Evolutionary conservation across 2,113 vertebrate genomes (phyloP), one percentile per base, ranked within the genome.

Genomic region (Columbina picui): DNA sequence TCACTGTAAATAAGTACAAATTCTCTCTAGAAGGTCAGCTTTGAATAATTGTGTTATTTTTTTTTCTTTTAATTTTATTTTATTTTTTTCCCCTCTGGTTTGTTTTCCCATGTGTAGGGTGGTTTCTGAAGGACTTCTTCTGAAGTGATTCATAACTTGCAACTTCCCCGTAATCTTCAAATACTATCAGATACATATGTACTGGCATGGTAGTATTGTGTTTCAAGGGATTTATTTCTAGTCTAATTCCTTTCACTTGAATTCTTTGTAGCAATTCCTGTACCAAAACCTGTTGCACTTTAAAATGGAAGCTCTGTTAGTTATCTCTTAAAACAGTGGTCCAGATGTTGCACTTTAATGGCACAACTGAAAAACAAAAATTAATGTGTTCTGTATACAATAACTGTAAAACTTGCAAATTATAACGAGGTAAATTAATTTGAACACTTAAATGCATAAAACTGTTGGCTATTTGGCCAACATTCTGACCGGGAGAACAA

Each of bases 271-370:
- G 87, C 29, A 70, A 52, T 91, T 91, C 16, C n/a, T 91, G 32
- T 89, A 73, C 29, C 57, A 52, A 89, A 87, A 63, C 21, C 29
- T 81, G 15, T 74, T 95, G 78, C 90, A 93, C 89, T 93, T 96
- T 53, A 89, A 83, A 86, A 65, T 83, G 34, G 18, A 96, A 82
- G 21, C 43, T 93, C 22, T 85, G 16, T 47, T 86, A 68, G 34
- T 83, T 85, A 13, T 5, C 12, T 93, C 32, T 68, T 81, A 43
- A 84, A 87, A 73, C 41, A 64, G 32, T 64, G 47, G 26, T 78
- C 53, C 10, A 34, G 41, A n/a, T 56, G 23, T 63, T 86, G 75
- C 53, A 20, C 45, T 86, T 9, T 74, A 52, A 8, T 76, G 56
- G 32, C 36, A 83, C 36, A 59, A 36, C 1, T 53, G 21, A 55